phyloP scores from a whole-genome alignment of 92 coral and sea anemone species.

The Palythoa caribaeorum region DNA sequence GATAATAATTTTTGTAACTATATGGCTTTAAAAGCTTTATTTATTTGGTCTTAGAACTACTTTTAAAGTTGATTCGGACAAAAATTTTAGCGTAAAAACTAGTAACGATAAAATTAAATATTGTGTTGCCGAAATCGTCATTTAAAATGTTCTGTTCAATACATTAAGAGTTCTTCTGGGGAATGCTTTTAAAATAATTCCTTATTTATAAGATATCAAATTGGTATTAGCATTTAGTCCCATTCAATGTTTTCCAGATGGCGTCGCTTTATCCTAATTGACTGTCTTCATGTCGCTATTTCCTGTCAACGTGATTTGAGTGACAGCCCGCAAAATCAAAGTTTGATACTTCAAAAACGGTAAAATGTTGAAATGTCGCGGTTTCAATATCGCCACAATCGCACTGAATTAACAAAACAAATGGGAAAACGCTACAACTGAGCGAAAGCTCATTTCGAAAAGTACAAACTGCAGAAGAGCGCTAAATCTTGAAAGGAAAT shows the following conservation, averaged over 20 bases:
- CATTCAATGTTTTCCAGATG: background rate
- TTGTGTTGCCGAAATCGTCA: too few species aligned
- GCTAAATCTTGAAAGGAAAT: background rate
- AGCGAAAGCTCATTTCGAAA: background rate
- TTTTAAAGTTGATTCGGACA: too few species aligned
- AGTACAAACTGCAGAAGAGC: background rate
- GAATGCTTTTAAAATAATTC: too few species aligned
- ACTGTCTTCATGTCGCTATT: constrained; percentile 9
- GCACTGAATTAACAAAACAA: background rate
- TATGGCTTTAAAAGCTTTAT: too few species aligned
- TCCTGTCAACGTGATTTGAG: constrained; percentile 23
- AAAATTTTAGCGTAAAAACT: too few species aligned
- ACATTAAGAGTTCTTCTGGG: too few species aligned
- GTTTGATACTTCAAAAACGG: background rate
- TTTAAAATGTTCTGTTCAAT: too few species aligned
- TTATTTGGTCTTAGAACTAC: too few species aligned
- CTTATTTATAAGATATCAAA: too few species aligned
- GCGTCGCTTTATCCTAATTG: background rate
- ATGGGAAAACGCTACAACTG: background rate
- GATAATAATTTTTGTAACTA: too few species aligned
- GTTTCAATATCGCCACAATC: background rate
- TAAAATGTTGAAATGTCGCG: background rate
- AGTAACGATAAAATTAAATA: too few species aligned
- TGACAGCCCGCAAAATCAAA: background rate
- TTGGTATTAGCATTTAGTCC: background rate